Evolutionary conservation across 2,797 vertebrate genomes (phyloP).

Genomic region (Argyrosomus regius): DNA sequence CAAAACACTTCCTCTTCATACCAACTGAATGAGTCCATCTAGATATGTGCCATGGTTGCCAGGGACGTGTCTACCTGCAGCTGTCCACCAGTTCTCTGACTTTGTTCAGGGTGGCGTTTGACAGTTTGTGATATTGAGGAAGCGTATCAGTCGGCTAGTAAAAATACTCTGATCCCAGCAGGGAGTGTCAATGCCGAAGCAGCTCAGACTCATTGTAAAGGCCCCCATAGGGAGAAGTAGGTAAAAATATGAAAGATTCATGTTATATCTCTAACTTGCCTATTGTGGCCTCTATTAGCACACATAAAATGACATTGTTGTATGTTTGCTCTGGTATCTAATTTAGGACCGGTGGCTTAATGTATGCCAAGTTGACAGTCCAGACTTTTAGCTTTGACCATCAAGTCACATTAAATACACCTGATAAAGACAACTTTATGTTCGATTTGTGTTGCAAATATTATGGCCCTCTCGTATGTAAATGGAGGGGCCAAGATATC

Average conservation of each 20-base stretch:
- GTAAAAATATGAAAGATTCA: neutral
- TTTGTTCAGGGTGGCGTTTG: neutral
- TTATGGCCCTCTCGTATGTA: too few relatives aligned
- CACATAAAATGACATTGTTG: neutral
- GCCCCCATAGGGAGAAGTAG: neutral
- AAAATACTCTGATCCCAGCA: neutral
- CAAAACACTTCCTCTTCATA: conserved; percentile 15
- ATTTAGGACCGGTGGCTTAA: neutral
- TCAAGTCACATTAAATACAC: neutral
- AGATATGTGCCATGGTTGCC: neutral
- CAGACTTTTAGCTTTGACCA: neutral
- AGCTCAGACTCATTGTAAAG: conserved; percentile 6
- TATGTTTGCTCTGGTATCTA: neutral
- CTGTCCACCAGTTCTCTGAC: conserved; percentile 28
- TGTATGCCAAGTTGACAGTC: neutral
- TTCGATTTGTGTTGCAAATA: neutral
- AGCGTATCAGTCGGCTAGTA: neutral
- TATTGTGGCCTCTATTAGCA: neutral
- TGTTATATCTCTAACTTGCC: neutral
- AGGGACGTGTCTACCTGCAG: conserved; percentile 12
- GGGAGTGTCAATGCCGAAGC: neutral
- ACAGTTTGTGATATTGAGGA: neutral
- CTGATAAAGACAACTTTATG: neutral
- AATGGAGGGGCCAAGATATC: too few relatives aligned
- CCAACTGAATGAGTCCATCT: neutral